Conservation (phyloP, 2,113 vertebrate species). For the Entelurus aequoreus region DNA sequence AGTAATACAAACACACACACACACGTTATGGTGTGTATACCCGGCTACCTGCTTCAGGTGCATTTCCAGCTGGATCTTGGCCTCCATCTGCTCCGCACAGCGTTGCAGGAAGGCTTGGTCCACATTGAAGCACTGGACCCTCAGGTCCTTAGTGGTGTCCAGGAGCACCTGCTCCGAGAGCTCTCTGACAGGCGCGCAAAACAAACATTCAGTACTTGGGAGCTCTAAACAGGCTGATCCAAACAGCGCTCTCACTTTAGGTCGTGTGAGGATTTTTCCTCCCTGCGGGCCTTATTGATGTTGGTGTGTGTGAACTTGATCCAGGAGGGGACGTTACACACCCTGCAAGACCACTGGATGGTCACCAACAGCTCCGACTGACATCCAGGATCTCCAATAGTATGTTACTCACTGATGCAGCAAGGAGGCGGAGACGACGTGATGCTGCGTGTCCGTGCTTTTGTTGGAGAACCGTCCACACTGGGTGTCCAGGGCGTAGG, state of each 20-base stretch:
- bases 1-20: constrained; percentile 20
- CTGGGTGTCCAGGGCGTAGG: constrained; percentile 75
- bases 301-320: constrained; percentile 77
- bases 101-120: constrained; percentile 69
- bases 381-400: too few relatives aligned
- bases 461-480: constrained; percentile 70
- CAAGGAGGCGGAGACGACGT: constrained; percentile 71
- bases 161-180: constrained; percentile 76
- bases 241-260: constrained; percentile 60
- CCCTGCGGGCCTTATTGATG: constrained; percentile 70
- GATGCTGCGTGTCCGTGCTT: constrained; percentile 73
- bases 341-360: constrained; percentile 56
- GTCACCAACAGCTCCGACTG: not conserved
- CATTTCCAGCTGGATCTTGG: constrained; percentile 72
- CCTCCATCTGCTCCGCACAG: constrained; percentile 71
- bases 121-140: constrained; percentile 69
- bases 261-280: constrained; percentile 70
- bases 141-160: constrained; percentile 79
- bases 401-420: constrained; percentile 78
- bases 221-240: not conserved
- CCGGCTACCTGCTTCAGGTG: constrained; percentile 69
- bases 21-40: not conserved
- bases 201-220: not conserved
- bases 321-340: constrained; percentile 76
- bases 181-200: constrained; percentile 37